A percentile compares a stretch with the other conserved stretches of the same genome.
Evolutionary conservation across 2,113 vertebrate species (phyloP).

Genomic region (Alethe diademata): DNA sequence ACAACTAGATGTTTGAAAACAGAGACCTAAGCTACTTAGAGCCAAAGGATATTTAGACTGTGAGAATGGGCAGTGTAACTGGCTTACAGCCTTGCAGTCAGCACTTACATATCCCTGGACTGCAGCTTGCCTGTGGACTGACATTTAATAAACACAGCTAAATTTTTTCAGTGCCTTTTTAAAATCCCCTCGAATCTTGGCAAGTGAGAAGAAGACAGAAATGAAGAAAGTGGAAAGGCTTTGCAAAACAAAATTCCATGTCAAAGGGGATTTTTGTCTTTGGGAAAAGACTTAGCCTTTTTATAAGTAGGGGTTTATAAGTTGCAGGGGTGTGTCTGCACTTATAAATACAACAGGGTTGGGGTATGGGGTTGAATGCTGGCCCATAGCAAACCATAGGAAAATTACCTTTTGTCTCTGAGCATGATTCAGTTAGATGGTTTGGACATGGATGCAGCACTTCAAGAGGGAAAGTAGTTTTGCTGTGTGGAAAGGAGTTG

Average conservation of each 20-base stretch:
- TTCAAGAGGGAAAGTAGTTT: background rate
- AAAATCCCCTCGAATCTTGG: background rate
- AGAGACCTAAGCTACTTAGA: background rate
- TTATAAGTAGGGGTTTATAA: too few relatives aligned
- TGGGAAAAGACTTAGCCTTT: background rate
- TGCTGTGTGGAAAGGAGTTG: background rate
- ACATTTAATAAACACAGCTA: background rate
- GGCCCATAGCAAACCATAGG: background rate
- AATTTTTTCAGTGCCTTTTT: background rate
- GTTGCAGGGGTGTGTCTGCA: background rate
- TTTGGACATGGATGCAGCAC: background rate
- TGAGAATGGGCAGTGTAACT: background rate
- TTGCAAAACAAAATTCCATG: background rate
- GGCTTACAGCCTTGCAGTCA: background rate
- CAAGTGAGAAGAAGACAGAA: background rate
- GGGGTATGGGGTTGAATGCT: background rate
- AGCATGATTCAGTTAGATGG: background rate
- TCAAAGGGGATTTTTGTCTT: background rate
- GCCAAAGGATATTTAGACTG: background rate
- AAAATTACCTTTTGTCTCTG: background rate
- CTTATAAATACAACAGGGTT: background rate
- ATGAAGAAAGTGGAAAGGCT: background rate
- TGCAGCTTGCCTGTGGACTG: background rate
- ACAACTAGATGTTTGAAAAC: background rate
- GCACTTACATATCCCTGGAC: background rate